phyloP scores from a whole-genome alignment of 2,797 vertebrate genomes.

The Melanotaenia nigrans region DNA sequence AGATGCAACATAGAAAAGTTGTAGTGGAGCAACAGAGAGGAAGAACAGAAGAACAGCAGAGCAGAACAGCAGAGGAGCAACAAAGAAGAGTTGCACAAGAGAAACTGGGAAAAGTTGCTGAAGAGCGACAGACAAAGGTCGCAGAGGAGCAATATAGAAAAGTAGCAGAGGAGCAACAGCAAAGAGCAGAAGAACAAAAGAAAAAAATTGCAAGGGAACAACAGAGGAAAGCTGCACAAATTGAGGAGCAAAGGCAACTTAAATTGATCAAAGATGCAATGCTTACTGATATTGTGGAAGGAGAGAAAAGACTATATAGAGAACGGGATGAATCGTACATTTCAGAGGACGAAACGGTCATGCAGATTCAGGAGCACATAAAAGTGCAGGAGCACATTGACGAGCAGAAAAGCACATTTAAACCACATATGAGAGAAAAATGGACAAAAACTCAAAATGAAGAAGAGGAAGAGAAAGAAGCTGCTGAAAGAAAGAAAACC shows the following conservation, averaged over 20 bases:
- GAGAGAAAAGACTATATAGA: conserved; percentile 35
- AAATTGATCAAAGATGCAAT: conserved; percentile 30
- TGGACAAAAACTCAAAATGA: conserved; percentile 20
- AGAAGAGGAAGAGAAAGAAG: conserved; percentile 9
- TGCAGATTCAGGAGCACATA: conserved; percentile 28
- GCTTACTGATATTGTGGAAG: conserved; percentile 14
- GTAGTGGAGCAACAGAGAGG: background rate
- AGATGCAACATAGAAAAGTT: conserved; percentile 4
- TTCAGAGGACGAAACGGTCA: conserved; percentile 22
- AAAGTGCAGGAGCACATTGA: conserved; percentile 18
- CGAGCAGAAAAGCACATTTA: conserved; percentile 8
- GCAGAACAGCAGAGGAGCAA: conserved; percentile 15
- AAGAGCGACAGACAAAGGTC: no score
- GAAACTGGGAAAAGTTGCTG: no score
- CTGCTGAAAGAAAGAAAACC: conserved; percentile 40
- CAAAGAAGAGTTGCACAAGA: background rate
- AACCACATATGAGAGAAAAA: conserved; percentile 18
- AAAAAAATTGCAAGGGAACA: conserved; percentile 1
- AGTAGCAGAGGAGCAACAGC: no score
- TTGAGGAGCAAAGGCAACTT: conserved; percentile 35
- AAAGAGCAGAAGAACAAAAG: background rate
- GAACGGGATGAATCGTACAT: conserved; percentile 21
- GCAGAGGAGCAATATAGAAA: no score
- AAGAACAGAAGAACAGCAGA: conserved; percentile 11
- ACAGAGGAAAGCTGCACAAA: background rate